Evolutionary conservation across 2,888 invertebrate species (phyloP).

Genomic region (Andrena marginata): DNA sequence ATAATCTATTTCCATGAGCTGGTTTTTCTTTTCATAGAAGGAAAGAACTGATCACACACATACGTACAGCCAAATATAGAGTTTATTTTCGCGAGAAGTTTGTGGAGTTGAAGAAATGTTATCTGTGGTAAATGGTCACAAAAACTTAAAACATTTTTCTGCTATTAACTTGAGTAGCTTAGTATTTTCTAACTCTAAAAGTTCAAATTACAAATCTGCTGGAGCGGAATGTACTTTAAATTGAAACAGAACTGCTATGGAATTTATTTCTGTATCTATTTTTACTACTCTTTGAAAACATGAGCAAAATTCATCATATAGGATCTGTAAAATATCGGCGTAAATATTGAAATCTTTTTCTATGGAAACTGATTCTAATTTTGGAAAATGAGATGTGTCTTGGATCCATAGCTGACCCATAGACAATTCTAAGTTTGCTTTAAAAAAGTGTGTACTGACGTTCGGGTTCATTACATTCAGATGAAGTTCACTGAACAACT

Average conservation of each 20-base stretch:
- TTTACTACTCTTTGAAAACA: too few species aligned
- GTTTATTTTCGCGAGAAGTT: not conserved
- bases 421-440: conserved; percentile 10
- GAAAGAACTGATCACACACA: not conserved
- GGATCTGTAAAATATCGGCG: too few species aligned
- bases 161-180: too few species aligned
- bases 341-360: too few species aligned
- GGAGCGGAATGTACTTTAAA: too few species aligned
- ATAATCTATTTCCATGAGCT: not conserved
- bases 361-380: not conserved
- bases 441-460: conserved; percentile 1
- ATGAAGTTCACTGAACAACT: not conserved
- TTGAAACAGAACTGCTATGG: too few species aligned
- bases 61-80: conserved; percentile 10
- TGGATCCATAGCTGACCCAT: not conserved
- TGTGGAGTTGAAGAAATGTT: not conserved
- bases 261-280: too few species aligned
- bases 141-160: too few species aligned
- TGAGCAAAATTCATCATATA: too few species aligned
- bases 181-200: too few species aligned
- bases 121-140: not conserved
- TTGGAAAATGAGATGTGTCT: conserved; percentile 13
- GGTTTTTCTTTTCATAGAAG: not conserved
- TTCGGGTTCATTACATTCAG: not conserved
- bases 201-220: too few species aligned